phyloP scores from a whole-genome alignment of 2,797 vertebrate genomes.

The Eutrigla gurnardus region DNA sequence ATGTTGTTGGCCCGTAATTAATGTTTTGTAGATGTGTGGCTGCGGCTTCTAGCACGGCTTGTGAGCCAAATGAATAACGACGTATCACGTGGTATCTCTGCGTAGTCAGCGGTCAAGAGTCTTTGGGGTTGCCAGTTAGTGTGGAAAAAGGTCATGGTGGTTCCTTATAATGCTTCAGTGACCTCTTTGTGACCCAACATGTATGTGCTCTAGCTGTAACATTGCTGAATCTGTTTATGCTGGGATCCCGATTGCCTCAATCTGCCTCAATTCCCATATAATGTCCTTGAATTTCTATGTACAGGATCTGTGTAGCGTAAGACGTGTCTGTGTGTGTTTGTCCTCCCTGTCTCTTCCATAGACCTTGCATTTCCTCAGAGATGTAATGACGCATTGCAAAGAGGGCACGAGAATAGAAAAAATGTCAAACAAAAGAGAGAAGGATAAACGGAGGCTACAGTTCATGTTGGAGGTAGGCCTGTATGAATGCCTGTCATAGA shows the following conservation, averaged over 20 bases:
- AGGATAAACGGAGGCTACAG: constrained; percentile 15
- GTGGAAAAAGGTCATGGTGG: constrained; percentile 3
- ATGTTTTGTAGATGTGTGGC: too few species aligned
- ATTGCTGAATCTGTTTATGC: constrained; percentile 7
- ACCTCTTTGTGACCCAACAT: constrained; percentile 35
- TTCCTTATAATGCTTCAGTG: constrained; percentile 15
- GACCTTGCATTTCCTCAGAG: constrained; percentile 18
- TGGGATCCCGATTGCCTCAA: constrained; percentile 30
- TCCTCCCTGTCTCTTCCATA: neutral
- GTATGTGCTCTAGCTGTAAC: constrained; percentile 18
- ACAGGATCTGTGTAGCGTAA: constrained; percentile 1
- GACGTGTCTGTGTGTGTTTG: neutral
- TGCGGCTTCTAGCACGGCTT: too few species aligned
- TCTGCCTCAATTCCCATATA: constrained; percentile 30
- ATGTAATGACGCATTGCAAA: constrained; percentile 37
- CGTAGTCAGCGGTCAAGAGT: too few species aligned
- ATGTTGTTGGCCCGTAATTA: too few species aligned
- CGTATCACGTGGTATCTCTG: too few species aligned
- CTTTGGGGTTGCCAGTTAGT: too few species aligned
- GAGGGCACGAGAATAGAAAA: neutral
- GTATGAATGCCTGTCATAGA: constrained; percentile 3
- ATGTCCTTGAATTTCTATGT: constrained; percentile 26
- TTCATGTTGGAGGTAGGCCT: constrained; percentile 12
- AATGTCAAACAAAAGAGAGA: constrained; percentile 17
- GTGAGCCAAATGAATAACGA: too few species aligned